A percentile compares a stretch with the other conserved stretches of the same genome.
These are phyloP conservation scores for Psittacara wagleri DNA, from an alignment of 2,113 vertebrate species.

Conservation along the genomic window DNA sequence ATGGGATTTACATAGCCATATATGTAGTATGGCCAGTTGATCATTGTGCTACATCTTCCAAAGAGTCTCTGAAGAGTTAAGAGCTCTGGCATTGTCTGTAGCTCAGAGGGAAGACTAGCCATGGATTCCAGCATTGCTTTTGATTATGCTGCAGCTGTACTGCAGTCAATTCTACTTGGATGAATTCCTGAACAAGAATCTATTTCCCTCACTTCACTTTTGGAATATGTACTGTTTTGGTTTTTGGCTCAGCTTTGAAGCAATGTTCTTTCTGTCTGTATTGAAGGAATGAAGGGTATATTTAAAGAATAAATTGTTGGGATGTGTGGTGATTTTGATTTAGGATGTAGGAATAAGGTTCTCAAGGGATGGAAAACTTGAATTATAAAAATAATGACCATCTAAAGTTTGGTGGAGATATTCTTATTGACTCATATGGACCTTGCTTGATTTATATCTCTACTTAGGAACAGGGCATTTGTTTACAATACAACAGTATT, in stretches of 20 bases:
- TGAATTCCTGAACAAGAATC: conserved; percentile 64
- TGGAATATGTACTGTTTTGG: conserved; percentile 64
- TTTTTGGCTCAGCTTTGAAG: conserved; percentile 62
- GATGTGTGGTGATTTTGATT: conserved; percentile 62
- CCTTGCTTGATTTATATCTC: neutral
- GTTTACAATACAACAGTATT: conserved; percentile 38
- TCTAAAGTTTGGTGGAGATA: conserved; percentile 25
- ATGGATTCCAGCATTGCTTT: conserved; percentile 56
- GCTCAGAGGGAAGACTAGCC: neutral
- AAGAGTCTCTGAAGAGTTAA: conserved; percentile 58
- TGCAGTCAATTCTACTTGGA: conserved; percentile 64
- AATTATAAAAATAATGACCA: conserved; percentile 61
- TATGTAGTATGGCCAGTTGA: neutral
- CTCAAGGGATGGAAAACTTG: conserved; percentile 46
- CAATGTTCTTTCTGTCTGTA: conserved; percentile 71
- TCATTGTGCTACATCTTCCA: neutral
- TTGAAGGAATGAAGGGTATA: conserved; percentile 65
- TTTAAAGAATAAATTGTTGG: conserved; percentile 65
- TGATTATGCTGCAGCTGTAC: conserved; percentile 71
- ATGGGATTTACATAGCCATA: neutral
- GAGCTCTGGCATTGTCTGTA: neutral
- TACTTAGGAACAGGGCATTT: neutral
- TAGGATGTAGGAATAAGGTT: conserved; percentile 58
- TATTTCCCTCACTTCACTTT: conserved; percentile 68
- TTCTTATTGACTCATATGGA: conserved; percentile 28